Percentiles rank a stretch among this genome's conserved stretches.
phyloP scores from a whole-genome alignment of 2,888 invertebrate species.

The Galerucella nymphaeae region DNA sequence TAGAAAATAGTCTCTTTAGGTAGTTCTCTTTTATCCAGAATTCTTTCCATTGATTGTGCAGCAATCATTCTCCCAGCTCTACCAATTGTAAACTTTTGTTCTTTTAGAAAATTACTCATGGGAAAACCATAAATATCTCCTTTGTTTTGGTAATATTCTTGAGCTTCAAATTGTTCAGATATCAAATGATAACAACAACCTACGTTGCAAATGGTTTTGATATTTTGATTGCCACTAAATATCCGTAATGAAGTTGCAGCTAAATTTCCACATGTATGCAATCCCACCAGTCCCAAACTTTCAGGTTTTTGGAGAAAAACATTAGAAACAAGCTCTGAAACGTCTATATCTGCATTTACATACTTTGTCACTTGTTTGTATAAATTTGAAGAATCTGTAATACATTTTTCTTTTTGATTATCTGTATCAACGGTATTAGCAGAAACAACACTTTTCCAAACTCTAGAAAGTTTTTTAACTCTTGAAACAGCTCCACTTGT shows the following conservation, averaged over 20 bases:
- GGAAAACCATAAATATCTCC: constrained; percentile 70
- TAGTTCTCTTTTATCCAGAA: constrained; percentile 68
- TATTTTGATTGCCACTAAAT: constrained; percentile 69
- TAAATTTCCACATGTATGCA: constrained; percentile 92
- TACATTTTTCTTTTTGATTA: constrained; percentile 3
- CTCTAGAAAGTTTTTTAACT: constrained; percentile 64
- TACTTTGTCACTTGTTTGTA: constrained; percentile 74
- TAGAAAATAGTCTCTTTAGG: constrained; percentile 78
- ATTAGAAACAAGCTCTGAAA: constrained; percentile 66
- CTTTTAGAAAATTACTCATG: constrained; percentile 71
- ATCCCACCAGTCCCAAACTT: constrained; percentile 74
- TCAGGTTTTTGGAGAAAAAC: constrained; percentile 65
- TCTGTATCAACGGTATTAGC: neutral
- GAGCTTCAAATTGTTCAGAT: constrained; percentile 67
- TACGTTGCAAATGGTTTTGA: constrained; percentile 78
- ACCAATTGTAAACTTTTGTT: constrained; percentile 69
- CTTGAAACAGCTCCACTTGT: constrained; percentile 75
- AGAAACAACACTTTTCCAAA: constrained; percentile 57
- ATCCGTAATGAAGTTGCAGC: constrained; percentile 78
- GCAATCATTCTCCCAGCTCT: constrained; percentile 88
- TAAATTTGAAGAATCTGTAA: constrained; percentile 50
- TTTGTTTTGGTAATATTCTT: neutral
- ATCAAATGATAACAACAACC: constrained; percentile 93
- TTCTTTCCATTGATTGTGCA: constrained; percentile 83
- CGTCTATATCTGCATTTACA: constrained; percentile 71